Evolutionary conservation across 2,113 vertebrate species (phyloP), one percentile per base, ranked within the genome.

Genomic region (Cinclus cinclus): DNA sequence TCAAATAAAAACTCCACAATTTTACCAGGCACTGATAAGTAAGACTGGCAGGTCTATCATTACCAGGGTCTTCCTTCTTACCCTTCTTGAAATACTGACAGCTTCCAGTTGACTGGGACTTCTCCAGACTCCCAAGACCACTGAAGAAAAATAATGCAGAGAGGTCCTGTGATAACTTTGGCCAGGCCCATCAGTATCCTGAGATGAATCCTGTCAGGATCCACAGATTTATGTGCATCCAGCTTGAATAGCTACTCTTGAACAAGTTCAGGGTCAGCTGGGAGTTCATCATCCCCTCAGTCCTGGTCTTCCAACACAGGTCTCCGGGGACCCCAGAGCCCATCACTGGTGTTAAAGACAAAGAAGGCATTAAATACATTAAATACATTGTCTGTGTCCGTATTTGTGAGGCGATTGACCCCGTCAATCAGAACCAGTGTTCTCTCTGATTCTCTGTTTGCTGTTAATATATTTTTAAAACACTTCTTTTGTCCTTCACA

Each of bases 321-420:
- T 18, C 10, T 60, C 22, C 35, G 15, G 44, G 30, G 12, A 8
- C 30, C 24, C 23, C 24, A 71, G 5, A 15, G 28, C 28, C 41
- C 18, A 46, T 23, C 17, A 60, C 0, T 1, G 0, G 12, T 31
- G 4, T 60, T 55, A 39, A 58, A 47, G 39, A 47, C 28, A 7
- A 22, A 75, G 21, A 47, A 41, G n/a, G 27, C 19, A 70, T 42
- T 70, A 89, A 81, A 81, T 13, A 5, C 19, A 7, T 85, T 39
- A 52, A 52, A 52, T 21, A 12, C n/a, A 70, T 76, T 64, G n/a
- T 41, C 37, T 80, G 1, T 7, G 4, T 37, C 19, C 25, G 30
- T 42, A 1, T 70, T 75, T 81, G 56, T 58, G 50, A 69, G 14
- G 44, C 33, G 30, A 24, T 15, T 4, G 7, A 46, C 42, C 33